Percentiles rank a stretch among this genome's conserved stretches.
phyloP scores from a whole-genome alignment of 2,113 vertebrate genomes.

The Tympanuchus pallidicinctus region DNA sequence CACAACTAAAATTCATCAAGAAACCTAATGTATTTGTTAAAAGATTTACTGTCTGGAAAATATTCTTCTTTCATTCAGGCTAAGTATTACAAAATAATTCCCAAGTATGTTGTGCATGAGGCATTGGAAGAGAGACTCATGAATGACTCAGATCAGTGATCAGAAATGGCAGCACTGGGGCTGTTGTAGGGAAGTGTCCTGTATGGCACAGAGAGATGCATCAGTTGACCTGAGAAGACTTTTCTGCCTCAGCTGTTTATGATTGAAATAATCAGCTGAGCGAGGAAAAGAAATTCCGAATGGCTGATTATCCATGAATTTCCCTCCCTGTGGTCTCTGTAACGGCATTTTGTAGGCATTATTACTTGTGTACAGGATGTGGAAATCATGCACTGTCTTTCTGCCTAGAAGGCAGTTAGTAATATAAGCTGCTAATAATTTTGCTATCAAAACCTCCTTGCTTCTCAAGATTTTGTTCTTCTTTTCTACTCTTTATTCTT shows the following conservation, averaged over 20 bases:
- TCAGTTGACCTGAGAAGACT: neutral
- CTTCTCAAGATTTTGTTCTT: neutral
- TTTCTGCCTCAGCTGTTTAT: neutral
- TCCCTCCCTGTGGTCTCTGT: neutral
- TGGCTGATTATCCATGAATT: neutral
- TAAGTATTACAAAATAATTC: neutral
- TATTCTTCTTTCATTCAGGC: neutral
- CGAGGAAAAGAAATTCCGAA: neutral
- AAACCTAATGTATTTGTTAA: neutral
- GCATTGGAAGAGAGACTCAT: neutral
- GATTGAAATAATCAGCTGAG: neutral
- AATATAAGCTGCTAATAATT: neutral
- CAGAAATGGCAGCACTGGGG: neutral
- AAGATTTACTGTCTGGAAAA: neutral
- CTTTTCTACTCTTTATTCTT: neutral
- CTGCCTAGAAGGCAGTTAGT: neutral
- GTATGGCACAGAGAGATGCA: neutral
- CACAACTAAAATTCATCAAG: neutral
- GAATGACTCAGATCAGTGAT: fast-evolving
- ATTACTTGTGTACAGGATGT: neutral
- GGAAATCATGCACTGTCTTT: neutral
- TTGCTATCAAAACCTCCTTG: neutral
- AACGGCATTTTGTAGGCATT: neutral
- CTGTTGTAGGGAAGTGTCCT: neutral
- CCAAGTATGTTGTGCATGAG: neutral